Evolutionary conservation across 2,888 invertebrate genomes (phyloP).

Genomic region (Xiphydria camelus): DNA sequence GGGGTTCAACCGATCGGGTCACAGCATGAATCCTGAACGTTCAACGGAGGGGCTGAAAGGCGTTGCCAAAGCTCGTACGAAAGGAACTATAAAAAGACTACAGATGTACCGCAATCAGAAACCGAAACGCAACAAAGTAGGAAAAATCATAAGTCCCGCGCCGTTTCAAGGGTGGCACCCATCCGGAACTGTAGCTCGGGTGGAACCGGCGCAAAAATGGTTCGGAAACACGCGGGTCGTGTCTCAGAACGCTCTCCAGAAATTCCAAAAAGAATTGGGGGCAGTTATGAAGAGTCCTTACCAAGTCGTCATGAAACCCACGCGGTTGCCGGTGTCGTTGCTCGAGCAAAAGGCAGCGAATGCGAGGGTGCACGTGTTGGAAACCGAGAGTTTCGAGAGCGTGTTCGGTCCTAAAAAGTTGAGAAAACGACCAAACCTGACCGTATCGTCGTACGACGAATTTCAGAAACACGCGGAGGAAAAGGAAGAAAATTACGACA

Average conservation of each 20-base stretch:
- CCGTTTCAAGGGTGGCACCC: constrained; percentile 91
- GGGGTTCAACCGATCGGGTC: constrained; percentile 82
- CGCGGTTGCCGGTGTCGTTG: constrained; percentile 90
- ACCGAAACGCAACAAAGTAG: constrained; percentile 84
- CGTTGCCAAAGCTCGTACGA: constrained; percentile 82
- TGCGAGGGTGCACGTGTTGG: constrained; percentile 89
- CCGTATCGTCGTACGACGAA: constrained; percentile 76
- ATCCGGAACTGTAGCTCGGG: constrained; percentile 88
- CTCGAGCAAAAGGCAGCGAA: constrained; percentile 91
- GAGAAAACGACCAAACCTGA: constrained; percentile 85
- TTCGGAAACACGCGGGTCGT: constrained; percentile 98
- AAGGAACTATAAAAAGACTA: constrained; percentile 91
- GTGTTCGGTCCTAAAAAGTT: constrained; percentile 95
- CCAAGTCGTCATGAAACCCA: constrained; percentile 95
- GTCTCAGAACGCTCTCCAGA: constrained; percentile 85
- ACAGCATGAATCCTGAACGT: constrained; percentile 95
- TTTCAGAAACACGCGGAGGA: constrained; percentile 74
- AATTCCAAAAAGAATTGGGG: constrained; percentile 92
- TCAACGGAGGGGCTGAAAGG: constrained; percentile 78
- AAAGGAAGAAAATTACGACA: constrained; percentile 76
- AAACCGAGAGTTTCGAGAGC: constrained; percentile 91
- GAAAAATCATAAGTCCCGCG: constrained; percentile 92
- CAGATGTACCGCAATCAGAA: constrained; percentile 99
- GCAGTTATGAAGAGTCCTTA: constrained; percentile 95
- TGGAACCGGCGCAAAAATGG: constrained; percentile 98